phyloP scores from a whole-genome alignment of 1,140 invertebrate genomes.

The Cydia amplana region DNA sequence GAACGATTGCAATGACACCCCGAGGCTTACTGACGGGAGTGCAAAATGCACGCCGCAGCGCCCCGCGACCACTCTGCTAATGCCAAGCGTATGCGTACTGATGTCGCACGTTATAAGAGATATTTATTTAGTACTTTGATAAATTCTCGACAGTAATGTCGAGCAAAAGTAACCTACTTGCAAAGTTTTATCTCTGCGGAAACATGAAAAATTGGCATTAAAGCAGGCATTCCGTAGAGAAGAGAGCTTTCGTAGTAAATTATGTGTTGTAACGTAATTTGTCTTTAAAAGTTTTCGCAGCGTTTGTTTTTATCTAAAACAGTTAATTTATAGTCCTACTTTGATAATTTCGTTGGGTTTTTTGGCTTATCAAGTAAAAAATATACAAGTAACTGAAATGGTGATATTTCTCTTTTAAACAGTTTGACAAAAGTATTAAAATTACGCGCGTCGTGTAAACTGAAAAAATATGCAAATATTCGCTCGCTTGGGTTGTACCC shows the following conservation, averaged over 20 bases:
- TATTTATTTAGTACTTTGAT: background rate
- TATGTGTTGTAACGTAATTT: background rate
- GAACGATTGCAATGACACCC: background rate
- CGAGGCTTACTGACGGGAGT: background rate
- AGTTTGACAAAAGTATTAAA: constrained; percentile 6
- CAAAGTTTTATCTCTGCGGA: too few species aligned
- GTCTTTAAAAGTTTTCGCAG: background rate
- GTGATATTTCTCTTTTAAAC: constrained; percentile 44
- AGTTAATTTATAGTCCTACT: too few species aligned
- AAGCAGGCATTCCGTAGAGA: background rate
- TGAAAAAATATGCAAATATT: constrained; percentile 21
- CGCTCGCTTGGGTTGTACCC: background rate
- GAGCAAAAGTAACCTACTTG: background rate
- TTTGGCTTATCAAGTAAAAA: background rate
- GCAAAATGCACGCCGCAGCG: background rate
- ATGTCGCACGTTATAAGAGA: background rate
- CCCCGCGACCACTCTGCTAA: background rate
- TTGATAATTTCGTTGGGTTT: too few species aligned
- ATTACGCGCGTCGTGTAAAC: constrained; percentile 14
- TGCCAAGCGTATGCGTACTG: background rate
- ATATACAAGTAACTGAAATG: constrained; percentile 27
- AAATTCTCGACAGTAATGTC: background rate
- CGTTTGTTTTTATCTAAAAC: background rate
- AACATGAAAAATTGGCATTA: background rate
- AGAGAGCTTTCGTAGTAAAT: background rate